phyloP scores from a whole-genome alignment of 1,140 invertebrate genomes.

The Procambarus clarkii region DNA sequence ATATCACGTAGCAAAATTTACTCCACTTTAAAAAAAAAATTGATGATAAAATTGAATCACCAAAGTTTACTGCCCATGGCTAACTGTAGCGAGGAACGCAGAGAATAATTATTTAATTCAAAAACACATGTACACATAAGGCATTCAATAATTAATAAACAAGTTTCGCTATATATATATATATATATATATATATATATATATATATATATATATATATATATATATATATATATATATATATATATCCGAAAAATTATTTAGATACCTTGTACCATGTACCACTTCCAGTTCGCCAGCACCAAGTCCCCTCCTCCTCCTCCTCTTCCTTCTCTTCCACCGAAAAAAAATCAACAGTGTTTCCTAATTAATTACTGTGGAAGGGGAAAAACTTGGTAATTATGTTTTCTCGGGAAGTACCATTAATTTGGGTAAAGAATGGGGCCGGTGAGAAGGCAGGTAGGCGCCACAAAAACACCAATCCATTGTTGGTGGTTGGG shows the following conservation, averaged over 20 bases:
- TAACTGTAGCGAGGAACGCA: neutral
- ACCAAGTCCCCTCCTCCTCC: too few species aligned
- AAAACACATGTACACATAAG: neutral
- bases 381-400: conserved; percentile 22
- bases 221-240: conserved; percentile 2
- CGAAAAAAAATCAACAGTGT: neutral
- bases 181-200: conserved; percentile 25
- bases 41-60: conserved; percentile 7
- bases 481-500: conserved; percentile 18
- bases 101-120: neutral
- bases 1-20: conserved; percentile 12
- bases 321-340: neutral
- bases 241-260: neutral
- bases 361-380: conserved; percentile 10
- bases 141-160: neutral
- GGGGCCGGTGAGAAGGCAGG: conserved; percentile 26
- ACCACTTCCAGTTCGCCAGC: too few species aligned
- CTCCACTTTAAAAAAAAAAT: neutral
- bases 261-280: neutral
- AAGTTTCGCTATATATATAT: neutral
- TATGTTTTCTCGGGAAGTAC: conserved; percentile 49
- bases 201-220: neutral
- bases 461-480: conserved; percentile 26
- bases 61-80: neutral
- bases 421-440: conserved; percentile 50